These are phyloP conservation scores for Amblyopsis hoosieri DNA, from an alignment of 2,797 vertebrate genomes.

Conservation along the genomic window DNA sequence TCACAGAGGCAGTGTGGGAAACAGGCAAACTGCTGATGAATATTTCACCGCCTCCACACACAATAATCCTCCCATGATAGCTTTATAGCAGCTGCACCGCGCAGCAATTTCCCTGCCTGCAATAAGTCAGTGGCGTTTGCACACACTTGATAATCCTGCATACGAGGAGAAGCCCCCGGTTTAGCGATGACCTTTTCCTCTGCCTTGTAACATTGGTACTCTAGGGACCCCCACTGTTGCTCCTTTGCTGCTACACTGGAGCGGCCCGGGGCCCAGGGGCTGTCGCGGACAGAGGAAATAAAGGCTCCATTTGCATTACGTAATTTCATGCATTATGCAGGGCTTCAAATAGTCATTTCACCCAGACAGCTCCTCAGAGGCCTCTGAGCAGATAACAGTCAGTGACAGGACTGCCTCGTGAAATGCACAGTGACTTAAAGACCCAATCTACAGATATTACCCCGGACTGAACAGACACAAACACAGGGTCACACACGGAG, in stretches of 20 bases:
- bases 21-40: constrained; percentile 60
- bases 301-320: constrained; percentile 77
- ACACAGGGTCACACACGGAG: constrained; percentile 24
- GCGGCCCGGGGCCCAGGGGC: constrained; percentile 41
- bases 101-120: constrained; percentile 30
- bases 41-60: constrained; percentile 65
- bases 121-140: constrained; percentile 39
- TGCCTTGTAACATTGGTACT: constrained; percentile 47
- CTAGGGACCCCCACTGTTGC: constrained; percentile 57
- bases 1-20: constrained; percentile 39
- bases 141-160: constrained; percentile 49
- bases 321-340: constrained; percentile 82
- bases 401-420: constrained; percentile 72
- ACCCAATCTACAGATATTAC: constrained; percentile 71
- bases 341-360: constrained; percentile 69
- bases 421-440: constrained; percentile 76
- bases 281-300: constrained; percentile 62
- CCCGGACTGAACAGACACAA: constrained; percentile 58
- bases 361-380: constrained; percentile 70
- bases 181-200: constrained; percentile 72
- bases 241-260: constrained; percentile 41
- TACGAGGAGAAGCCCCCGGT: constrained; percentile 50
- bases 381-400: constrained; percentile 68
- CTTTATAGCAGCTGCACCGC: constrained; percentile 36
- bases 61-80: constrained; percentile 62